A percentile compares a stretch with the other conserved stretches of the same genome.
Evolutionary conservation across 2,113 vertebrate species (phyloP).

Genomic region (Aplodontia rufa): DNA sequence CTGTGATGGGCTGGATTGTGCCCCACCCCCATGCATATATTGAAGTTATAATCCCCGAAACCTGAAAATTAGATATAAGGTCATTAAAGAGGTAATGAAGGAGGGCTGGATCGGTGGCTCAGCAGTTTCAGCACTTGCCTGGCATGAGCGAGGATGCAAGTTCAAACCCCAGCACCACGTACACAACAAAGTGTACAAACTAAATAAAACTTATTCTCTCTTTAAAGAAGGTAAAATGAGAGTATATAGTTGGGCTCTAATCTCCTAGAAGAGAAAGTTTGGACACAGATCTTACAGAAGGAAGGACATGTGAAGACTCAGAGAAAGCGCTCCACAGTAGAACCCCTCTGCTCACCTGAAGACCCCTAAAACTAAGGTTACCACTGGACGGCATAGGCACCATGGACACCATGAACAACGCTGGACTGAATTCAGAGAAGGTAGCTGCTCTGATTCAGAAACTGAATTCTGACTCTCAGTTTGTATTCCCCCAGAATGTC

Average conservation of each 20-base stretch:
- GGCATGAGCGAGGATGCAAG: too few relatives aligned
- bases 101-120: too few relatives aligned
- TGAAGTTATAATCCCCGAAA: neutral
- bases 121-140: too few relatives aligned
- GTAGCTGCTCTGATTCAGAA: constrained; percentile 87
- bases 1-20: neutral
- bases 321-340: too few relatives aligned
- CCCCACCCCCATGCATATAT: neutral
- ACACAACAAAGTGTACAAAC: too few relatives aligned
- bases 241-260: neutral
- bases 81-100: neutral
- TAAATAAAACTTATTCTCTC: too few relatives aligned
- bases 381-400: too few relatives aligned
- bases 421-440: constrained; percentile 93
- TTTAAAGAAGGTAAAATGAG: neutral
- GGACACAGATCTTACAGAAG: neutral
- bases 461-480: constrained; percentile 90
- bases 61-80: neutral
- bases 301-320: neutral
- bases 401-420: too few relatives aligned
- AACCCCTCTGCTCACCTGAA: too few relatives aligned
- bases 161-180: too few relatives aligned
- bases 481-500: constrained; percentile 95
- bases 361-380: too few relatives aligned
- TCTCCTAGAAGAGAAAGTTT: neutral